phyloP scores from a whole-genome alignment of 2,797 vertebrate genomes.

The Anguilla megastoma region DNA sequence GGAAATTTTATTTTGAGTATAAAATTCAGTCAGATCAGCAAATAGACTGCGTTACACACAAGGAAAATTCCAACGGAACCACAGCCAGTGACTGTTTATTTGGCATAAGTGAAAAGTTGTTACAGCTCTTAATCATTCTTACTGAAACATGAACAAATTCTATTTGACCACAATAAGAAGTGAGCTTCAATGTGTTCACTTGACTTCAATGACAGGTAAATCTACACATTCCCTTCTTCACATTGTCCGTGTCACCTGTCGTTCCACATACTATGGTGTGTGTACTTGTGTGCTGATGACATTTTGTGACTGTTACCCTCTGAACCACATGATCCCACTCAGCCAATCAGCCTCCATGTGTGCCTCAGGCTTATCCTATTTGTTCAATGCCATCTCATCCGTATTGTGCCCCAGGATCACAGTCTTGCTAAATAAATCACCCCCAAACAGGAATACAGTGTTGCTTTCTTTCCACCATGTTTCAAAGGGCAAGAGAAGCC shows the following conservation, averaged over 20 bases:
- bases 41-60: not conserved
- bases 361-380: not conserved
- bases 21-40: not conserved
- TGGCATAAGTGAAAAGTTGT: not conserved
- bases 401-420: not conserved
- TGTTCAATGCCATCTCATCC: not conserved
- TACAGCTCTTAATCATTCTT: not conserved
- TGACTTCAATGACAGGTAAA: not conserved
- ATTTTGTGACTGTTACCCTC: not conserved
- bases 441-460: not conserved
- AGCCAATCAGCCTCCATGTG: not conserved
- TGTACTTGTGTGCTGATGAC: not conserved
- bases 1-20: not conserved
- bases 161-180: not conserved
- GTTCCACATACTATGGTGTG: not conserved
- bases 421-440: constrained; percentile 7
- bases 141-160: not conserved
- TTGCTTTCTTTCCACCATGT: not conserved
- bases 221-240: not conserved
- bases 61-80: not conserved
- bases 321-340: not conserved
- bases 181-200: not conserved
- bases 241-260: not conserved
- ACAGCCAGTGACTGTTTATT: not conserved
- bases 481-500: not conserved